phyloP scores from a whole-genome alignment of 2,797 vertebrate genomes.

The Myotis myotis region DNA sequence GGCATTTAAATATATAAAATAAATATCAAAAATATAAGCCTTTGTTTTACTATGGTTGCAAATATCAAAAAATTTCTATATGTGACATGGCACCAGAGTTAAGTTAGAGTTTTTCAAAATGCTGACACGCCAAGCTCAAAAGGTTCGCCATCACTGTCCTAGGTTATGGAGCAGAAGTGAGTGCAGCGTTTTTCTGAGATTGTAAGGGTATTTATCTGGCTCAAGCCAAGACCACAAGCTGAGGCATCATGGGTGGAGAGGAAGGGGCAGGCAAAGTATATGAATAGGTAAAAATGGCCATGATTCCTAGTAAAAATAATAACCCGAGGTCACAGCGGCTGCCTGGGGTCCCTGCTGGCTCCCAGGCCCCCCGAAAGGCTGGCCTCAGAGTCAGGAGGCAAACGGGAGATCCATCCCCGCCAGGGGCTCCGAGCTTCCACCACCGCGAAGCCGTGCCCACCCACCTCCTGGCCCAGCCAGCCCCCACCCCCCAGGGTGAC shows the following conservation, averaged over 20 bases:
- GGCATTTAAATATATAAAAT: too few species aligned
- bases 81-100: too few species aligned
- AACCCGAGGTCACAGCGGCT: background rate
- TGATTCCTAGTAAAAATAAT: background rate
- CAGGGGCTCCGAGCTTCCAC: background rate
- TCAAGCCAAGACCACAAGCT: background rate
- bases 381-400: background rate
- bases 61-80: too few species aligned
- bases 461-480: accelerated
- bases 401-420: background rate
- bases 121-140: too few species aligned
- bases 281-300: background rate
- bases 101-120: too few species aligned
- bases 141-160: too few species aligned
- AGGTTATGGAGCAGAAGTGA: background rate
- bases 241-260: background rate
- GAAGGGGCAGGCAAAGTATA: background rate
- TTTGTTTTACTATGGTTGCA: too few species aligned
- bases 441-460: accelerated
- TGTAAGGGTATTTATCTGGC: background rate
- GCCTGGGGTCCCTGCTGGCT: background rate
- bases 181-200: background rate
- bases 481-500: accelerated
- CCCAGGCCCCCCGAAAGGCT: background rate
- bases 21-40: too few species aligned